Base-by-base conservation (phyloP, 2,888 invertebrate species). In the Bellardia bayeri region DNA sequence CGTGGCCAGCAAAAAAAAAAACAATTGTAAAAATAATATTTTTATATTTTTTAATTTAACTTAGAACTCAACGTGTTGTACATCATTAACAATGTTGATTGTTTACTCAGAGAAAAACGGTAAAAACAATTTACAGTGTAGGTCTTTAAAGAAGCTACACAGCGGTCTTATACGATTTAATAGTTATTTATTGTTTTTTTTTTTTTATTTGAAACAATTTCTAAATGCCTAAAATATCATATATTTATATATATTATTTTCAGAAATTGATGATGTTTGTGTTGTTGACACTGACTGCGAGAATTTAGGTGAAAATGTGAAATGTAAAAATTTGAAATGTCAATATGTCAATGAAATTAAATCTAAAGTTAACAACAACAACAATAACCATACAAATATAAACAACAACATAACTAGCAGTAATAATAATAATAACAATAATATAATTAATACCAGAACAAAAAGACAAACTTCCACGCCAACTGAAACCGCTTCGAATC, bases 211-310 rank as follows among this genome's bases (percentile, higher is more conserved):
- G 23, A 23, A 23, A 23, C 23, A 1, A 23, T 23, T 23, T 23
- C 23, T 23, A 23, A 23, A 23, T 1, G 23, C 23, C 0, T 23
- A 23, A 23, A 23, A 23, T 23, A 23, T 23, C 23, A 23, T 23
- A 23, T 23, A 23, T 23, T 23, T 23, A 23, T 23, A 23, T 23
- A 1, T 23, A 23, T 23, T 23, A 23, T 23, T 23, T 72, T 1
- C 63, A 92, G 93, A 91, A 91, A 91, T 91, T 89, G 91, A 91
- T 89, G 93, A 92, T 91, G 90, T 91, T 86, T 93, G 93, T 91
- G 91, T 93, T 90, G 93, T 94, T 88, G 89, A 93, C 90, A 90
- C 90, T 87, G 93, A 94, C 88, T 94, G 93, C 90, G 90, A 91
- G 89, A 90, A 90, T 88, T 90, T 93, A 89, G 92, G 91, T 87